These are phyloP conservation scores for Tolypeutes matacus DNA, from an alignment of 2,797 vertebrate species.

Conservation along the genomic window DNA sequence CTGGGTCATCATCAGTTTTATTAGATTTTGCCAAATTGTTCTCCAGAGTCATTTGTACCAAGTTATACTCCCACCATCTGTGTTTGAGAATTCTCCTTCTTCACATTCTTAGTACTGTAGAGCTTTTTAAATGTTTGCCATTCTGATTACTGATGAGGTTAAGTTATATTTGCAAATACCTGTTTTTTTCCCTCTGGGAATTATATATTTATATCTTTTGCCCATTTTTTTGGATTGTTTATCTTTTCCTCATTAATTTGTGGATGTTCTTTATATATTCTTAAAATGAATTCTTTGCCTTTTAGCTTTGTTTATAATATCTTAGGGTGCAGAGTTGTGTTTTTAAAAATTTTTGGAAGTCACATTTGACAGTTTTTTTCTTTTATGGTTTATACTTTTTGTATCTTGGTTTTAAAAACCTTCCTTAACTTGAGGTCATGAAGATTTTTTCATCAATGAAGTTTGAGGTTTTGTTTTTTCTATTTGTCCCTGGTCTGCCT, in stretches of 20 bases:
- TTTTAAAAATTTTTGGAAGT: neutral
- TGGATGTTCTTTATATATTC: neutral
- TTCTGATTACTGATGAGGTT: neutral
- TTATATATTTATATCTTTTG: neutral
- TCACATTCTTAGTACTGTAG: neutral
- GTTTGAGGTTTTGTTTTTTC: no score
- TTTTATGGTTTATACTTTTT: neutral
- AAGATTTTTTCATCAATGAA: no score
- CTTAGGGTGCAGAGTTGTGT: neutral
- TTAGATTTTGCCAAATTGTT: neutral
- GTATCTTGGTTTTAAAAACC: neutral
- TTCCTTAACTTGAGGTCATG: neutral
- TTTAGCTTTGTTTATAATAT: constrained; percentile 31
- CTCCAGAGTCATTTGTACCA: neutral
- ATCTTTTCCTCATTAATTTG: neutral
- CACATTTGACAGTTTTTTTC: neutral
- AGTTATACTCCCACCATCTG: neutral
- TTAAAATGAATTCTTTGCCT: neutral
- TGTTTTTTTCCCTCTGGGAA: neutral
- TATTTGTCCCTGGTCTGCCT: no score
- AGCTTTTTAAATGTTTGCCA: neutral
- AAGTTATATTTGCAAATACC: neutral
- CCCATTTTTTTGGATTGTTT: neutral
- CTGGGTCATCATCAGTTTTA: neutral
- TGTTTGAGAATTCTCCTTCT: neutral